These are phyloP conservation scores for Helleia helle DNA, from an alignment of 2,888 invertebrate species.

Conservation along the genomic window DNA sequence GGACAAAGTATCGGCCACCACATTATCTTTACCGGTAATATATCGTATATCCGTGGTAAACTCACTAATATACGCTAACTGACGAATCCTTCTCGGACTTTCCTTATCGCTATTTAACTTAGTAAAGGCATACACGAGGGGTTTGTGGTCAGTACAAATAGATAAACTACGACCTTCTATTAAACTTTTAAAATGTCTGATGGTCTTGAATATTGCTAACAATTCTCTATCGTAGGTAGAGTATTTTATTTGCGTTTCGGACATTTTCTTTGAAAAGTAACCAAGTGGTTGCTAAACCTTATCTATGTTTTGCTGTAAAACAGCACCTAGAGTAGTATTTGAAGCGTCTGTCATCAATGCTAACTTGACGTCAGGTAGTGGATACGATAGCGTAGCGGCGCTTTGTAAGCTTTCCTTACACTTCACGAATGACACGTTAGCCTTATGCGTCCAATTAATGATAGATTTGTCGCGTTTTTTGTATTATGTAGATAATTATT, in stretches of 20 bases:
- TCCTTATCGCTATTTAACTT: background rate
- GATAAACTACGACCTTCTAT: background rate
- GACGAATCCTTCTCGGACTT: background rate
- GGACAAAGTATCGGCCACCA: background rate
- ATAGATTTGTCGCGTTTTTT: conserved; percentile 14
- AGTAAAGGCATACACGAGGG: background rate
- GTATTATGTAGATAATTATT: conserved; percentile 8
- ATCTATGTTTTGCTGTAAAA: background rate
- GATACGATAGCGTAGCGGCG: conserved; percentile 8
- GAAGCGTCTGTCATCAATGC: conserved; percentile 8
- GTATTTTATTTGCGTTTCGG: conserved; percentile 16
- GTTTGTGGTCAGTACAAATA: background rate
- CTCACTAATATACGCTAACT: background rate
- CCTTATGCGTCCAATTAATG: conserved; percentile 19
- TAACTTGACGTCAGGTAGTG: conserved; percentile 2
- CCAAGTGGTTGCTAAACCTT: conserved; percentile 7
- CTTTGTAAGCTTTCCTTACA: conserved; percentile 16
- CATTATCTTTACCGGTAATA: background rate
- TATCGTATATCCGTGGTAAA: background rate
- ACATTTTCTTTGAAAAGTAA: conserved; percentile 32
- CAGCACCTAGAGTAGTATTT: background rate
- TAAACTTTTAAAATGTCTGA: background rate
- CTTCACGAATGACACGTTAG: conserved; percentile 20
- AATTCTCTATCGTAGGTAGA: too few relatives aligned
- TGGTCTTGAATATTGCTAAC: background rate